Percentiles rank a stretch among this genome's conserved stretches.
phyloP scores from a whole-genome alignment of 2,113 vertebrate genomes.

The Lepus americanus region DNA sequence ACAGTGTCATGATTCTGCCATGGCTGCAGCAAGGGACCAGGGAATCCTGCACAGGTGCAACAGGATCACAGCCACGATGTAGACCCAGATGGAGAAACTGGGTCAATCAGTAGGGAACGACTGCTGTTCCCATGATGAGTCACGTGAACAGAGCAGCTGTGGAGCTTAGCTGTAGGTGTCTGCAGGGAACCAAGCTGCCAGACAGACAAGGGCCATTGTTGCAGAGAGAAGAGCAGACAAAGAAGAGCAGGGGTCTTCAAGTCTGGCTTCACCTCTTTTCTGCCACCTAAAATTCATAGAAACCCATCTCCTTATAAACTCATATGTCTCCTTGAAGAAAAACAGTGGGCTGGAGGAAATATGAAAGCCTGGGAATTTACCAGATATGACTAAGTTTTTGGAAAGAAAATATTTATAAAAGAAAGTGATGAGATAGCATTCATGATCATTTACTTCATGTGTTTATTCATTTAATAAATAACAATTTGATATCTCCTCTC shows the following conservation, averaged over 20 bases:
- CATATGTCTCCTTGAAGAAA: background rate
- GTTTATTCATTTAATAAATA: background rate
- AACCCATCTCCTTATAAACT: background rate
- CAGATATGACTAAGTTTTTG: background rate
- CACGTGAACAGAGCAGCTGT: background rate
- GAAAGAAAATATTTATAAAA: constrained; percentile 5
- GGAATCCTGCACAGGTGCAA: background rate
- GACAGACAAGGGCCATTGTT: background rate
- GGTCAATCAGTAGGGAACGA: background rate
- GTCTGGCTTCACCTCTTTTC: background rate
- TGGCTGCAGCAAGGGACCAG: background rate
- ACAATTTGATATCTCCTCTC: background rate
- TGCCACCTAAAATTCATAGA: background rate
- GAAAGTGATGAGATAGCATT: background rate
- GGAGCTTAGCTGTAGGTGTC: background rate
- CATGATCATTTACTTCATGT: background rate
- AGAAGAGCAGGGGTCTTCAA: background rate
- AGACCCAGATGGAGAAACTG: background rate
- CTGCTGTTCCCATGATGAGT: background rate
- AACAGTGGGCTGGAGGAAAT: background rate
- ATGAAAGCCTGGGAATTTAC: background rate
- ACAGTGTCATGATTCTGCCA: background rate
- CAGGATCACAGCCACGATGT: background rate
- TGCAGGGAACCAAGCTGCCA: background rate
- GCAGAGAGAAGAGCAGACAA: background rate